phyloP scores from a whole-genome alignment of 2,888 invertebrate species.

The Leptarthrus brevirostris region DNA sequence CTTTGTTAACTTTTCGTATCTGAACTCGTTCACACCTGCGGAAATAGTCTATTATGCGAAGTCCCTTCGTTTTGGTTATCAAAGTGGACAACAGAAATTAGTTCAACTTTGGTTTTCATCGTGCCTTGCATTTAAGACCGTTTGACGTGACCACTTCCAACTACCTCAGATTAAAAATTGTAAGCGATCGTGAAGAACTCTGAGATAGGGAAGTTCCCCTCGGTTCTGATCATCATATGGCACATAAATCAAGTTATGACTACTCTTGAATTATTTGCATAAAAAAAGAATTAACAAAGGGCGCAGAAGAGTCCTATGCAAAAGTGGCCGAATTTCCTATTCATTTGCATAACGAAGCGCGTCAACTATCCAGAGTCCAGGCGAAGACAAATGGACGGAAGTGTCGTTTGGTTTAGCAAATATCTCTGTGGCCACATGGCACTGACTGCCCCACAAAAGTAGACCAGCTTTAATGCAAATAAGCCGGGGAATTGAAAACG shows the following conservation, averaged over 20 bases:
- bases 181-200: conserved; percentile 13
- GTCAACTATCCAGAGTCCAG: not conserved
- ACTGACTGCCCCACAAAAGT: conserved; percentile 30
- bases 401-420: conserved; percentile 52
- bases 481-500: not conserved
- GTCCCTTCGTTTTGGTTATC: conserved; percentile 28
- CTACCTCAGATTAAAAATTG: conserved; percentile 44
- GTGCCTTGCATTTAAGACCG: conserved; percentile 30
- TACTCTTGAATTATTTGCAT: conserved; percentile 23
- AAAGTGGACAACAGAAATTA: conserved; percentile 47
- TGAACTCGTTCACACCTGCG: conserved; percentile 46
- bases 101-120: conserved; percentile 43
- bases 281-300: conserved; percentile 43
- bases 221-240: conserved; percentile 12
- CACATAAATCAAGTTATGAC: conserved; percentile 41
- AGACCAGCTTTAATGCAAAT: conserved; percentile 36
- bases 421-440: conserved; percentile 53
- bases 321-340: conserved; percentile 17
- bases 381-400: conserved; percentile 48
- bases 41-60: conserved; percentile 2
- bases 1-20: not conserved
- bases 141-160: conserved; percentile 49
- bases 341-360: conserved; percentile 50
- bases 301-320: conserved; percentile 22
- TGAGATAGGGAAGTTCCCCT: not conserved